Evolutionary conservation across 2,113 vertebrate species (phyloP), one percentile per base, ranked within the genome.

Genomic region (Oryzias woworae): DNA sequence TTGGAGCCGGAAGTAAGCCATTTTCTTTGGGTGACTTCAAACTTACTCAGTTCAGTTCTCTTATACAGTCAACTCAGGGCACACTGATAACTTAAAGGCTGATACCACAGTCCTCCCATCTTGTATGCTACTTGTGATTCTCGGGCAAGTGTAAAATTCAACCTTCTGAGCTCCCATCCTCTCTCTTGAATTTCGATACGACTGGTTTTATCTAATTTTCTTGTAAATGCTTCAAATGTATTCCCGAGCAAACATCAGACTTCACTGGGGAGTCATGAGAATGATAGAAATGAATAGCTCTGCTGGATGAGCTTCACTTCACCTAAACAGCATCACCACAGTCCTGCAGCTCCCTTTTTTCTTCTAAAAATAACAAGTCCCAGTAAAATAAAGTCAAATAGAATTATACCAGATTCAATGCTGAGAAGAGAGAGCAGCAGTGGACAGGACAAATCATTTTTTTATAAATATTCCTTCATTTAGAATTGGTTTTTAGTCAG

Each of bases 191-290:
- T 90, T 86, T 84, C 83, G 77, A 89, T 89, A 84, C 67, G 45
- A 90, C 88, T 84, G 85, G 81, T 91, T 89, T n/a, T 78, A 87
- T 89, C 84, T 88, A 85, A 89, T 90, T 90, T 90, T 86, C 74
- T 75, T 73, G 86, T 80, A 91, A 90, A 90, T 82, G 81, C 80
- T 83, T 84, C 72, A 91, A 91, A 90, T 89, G 78, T 86, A 91
- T 91, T 90, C 86, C 77, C 73, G 73, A 75, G 71, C 87, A 88
- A n/a, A 81, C 66, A 49, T 70, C 71, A 87, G 85, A 63, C 72
- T 62, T 79, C 81, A 75, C 77, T 54, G 57, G 73, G 85, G 81
- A 83, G 69, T 81, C 61, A 52, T 52, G 67, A 77, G 76, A 88
- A 85, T 66, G 69, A 83, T 60, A 75, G 72, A 85, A 84, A 87